These are phyloP conservation scores for Cetonia aurata DNA, from an alignment of 2,888 invertebrate genomes.

Conservation along the genomic window DNA sequence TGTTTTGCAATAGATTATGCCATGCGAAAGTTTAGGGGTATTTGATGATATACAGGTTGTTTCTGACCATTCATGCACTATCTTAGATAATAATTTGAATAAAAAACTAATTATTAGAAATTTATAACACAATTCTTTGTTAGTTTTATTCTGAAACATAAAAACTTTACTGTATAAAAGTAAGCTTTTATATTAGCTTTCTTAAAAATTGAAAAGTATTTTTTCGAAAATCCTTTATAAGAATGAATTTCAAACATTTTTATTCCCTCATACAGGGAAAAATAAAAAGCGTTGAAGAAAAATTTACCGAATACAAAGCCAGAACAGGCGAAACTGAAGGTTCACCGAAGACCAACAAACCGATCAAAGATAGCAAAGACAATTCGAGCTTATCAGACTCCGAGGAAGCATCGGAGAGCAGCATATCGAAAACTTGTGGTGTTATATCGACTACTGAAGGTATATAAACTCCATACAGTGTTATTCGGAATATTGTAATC, in stretches of 20 bases:
- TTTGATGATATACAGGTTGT: no score
- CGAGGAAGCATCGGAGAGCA: slow-evolving; percentile 68
- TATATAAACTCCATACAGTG: slow-evolving; percentile 41
- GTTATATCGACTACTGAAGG: slow-evolving; percentile 65
- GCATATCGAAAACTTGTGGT: slow-evolving; percentile 64
- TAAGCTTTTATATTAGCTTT: no score
- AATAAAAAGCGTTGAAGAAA: slow-evolving; percentile 84
- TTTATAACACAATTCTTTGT: no score
- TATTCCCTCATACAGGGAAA: slow-evolving; percentile 68
- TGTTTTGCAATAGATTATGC: not conserved
- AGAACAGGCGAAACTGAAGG: slow-evolving; percentile 59
- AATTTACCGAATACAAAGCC: slow-evolving; percentile 76
- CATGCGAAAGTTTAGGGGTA: no score
- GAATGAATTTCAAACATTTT: not conserved
- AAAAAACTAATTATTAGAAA: no score
- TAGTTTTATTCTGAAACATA: no score
- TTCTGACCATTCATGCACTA: no score
- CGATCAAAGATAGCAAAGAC: slow-evolving; percentile 68
- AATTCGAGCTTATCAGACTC: slow-evolving; percentile 78
- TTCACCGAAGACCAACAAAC: slow-evolving; percentile 61
- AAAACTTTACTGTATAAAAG: no score
- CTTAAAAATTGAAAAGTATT: no score
- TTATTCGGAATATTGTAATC: no score
- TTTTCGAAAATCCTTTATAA: not conserved
- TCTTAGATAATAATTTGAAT: no score